Evolutionary conservation across 2,797 vertebrate species (phyloP).

Genomic region (Oceanodroma leucorhoa): DNA sequence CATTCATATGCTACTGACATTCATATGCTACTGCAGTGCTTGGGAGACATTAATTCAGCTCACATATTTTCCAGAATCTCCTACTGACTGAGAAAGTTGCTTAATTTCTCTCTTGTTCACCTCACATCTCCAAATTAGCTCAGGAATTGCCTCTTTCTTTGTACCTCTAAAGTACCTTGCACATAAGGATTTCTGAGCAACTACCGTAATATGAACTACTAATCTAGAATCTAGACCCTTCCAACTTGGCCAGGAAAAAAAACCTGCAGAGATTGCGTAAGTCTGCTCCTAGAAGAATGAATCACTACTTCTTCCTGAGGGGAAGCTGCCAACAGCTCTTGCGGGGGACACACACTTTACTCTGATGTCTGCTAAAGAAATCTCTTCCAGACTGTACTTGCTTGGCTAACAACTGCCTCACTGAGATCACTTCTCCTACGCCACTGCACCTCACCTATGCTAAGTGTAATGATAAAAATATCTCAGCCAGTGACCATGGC

Average conservation of each 20-base stretch:
- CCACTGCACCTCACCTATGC: not conserved
- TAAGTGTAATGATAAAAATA: not conserved
- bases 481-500: not conserved
- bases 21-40: not conserved
- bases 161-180: not conserved
- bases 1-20: too few relatives aligned
- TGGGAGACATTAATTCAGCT: not conserved
- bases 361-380: slow-evolving; percentile 10
- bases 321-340: slow-evolving; percentile 31
- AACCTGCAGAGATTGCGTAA: not conserved
- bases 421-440: not conserved
- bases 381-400: not conserved
- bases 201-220: not conserved
- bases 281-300: slow-evolving; percentile 45
- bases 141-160: not conserved
- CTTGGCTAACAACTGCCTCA: not conserved
- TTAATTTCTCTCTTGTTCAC: not conserved
- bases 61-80: not conserved
- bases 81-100: not conserved
- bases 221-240: slow-evolving; percentile 20
- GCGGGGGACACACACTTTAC: slow-evolving; percentile 4
- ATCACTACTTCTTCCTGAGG: slow-evolving; percentile 32
- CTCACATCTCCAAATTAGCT: not conserved
- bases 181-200: not conserved
- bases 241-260: not conserved